Base-by-base conservation (phyloP, 2,113 vertebrate genomes). In the Holacanthus passer region DNA sequence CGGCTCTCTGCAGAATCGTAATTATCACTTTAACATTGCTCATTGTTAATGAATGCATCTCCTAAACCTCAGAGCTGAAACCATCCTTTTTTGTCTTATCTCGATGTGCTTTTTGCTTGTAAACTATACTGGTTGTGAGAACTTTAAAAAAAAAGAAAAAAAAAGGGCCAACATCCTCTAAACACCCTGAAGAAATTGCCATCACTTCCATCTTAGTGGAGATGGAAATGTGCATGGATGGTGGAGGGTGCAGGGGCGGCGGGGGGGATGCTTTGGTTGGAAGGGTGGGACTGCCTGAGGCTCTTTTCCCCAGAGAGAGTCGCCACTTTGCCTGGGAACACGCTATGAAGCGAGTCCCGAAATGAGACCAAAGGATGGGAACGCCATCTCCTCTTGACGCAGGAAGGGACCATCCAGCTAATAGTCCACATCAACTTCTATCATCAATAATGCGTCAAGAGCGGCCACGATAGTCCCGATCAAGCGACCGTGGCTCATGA, bases 171-270 rank as follows among this genome's bases (percentile, higher is more conserved):
- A 53, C 80, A 66, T 89, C 48, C 48, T 79, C 35, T 22, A 43
- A 69, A 89, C 85, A 82, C 81, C 87, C 89, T 22, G 82, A 81
- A 92, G 88, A 90, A 86, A 89, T 80, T 70, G 70, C 83, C 76
- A 87, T 93, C 89, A 83, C 87, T 93, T 86, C 89, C 82, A 86
- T 91, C 90, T 87, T 60, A 58, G 74, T 27, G 27, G 79, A 88
- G 87, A 89, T 80, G 77, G 78, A 88, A 84, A 91, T 87, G 86
- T 75, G 87, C 70, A 52, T 52, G 68, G 79, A 90, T 81, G 79
- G 82, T 58, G 64, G 81, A 72, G 82, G 85, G 69, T 82, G 79
- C 14, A 71, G 79, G 35, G 35, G 35, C 7, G 35, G 35, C 7
- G 35, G 39, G 39, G 81, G 41, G 48, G 76, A 17, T 47, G 80